These are phyloP conservation scores for Crossocerus cetratus DNA, from an alignment of 2,888 invertebrate genomes.

Conservation along the genomic window DNA sequence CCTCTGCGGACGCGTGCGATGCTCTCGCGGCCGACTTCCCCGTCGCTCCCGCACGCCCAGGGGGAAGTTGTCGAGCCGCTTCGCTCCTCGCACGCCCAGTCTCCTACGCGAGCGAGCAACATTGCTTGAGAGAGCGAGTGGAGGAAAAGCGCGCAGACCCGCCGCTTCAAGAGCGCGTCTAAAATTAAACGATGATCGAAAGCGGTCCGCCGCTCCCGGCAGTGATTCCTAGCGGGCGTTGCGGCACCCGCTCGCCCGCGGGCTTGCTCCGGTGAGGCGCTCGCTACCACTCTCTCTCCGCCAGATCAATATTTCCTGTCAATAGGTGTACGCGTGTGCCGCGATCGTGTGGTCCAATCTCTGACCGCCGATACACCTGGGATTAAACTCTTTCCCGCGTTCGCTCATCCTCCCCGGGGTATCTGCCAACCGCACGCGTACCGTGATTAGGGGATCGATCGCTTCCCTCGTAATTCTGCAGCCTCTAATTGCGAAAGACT, in stretches of 20 bases:
- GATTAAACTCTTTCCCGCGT: no score
- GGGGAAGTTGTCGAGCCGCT: neutral
- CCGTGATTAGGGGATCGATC: no score
- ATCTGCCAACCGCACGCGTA: no score
- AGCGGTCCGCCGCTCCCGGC: conserved; percentile 7
- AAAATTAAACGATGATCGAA: conserved; percentile 35
- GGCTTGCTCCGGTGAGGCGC: neutral
- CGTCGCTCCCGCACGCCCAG: neutral
- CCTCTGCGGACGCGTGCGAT: neutral
- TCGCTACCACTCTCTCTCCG: no score
- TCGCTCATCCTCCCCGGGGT: no score
- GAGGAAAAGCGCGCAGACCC: no score
- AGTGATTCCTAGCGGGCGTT: conserved; percentile 9
- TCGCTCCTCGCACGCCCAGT: neutral
- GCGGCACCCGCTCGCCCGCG: neutral
- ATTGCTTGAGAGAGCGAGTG: conserved; percentile 11
- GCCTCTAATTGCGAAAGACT: no score
- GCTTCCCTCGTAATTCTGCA: no score
- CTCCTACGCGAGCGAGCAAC: conserved; percentile 8
- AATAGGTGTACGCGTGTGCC: neutral
- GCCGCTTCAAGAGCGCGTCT: conserved; percentile 23
- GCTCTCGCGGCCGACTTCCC: neutral
- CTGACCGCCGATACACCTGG: neutral
- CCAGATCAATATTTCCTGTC: neutral
- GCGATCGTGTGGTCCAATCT: neutral